These are phyloP conservation scores for Drosophila lacicola DNA, from an alignment of 2,888 invertebrate genomes.

Conservation along the genomic window DNA sequence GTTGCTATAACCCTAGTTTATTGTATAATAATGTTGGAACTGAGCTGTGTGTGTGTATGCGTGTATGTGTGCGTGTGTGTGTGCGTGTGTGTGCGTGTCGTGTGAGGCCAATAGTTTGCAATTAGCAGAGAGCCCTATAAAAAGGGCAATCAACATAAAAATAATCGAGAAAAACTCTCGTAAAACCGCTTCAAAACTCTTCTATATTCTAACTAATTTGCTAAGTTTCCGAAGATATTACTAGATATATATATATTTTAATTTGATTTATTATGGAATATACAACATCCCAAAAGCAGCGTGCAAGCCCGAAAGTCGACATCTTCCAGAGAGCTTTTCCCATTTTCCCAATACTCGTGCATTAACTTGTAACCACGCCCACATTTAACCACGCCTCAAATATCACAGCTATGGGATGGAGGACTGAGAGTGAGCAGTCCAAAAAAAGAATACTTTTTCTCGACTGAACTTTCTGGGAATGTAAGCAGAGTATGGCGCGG, in stretches of 20 bases:
- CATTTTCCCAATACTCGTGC: too few relatives aligned
- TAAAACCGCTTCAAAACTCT: constrained; percentile 5
- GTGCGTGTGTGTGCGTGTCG: constrained; percentile 8
- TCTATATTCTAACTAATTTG: constrained; percentile 15
- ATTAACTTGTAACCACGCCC: too few relatives aligned
- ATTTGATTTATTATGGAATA: neutral
- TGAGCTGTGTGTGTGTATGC: constrained; percentile 9
- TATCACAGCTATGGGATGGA: too few relatives aligned
- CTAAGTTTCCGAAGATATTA: neutral
- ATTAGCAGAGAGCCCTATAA: constrained; percentile 66
- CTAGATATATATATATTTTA: neutral
- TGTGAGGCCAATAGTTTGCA: constrained; percentile 73
- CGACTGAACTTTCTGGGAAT: too few relatives aligned
- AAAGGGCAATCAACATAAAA: constrained; percentile 81
- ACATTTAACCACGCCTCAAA: too few relatives aligned
- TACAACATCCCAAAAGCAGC: too few relatives aligned
- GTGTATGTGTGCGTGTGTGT: constrained; percentile 13
- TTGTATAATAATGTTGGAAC: constrained; percentile 62
- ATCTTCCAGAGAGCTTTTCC: too few relatives aligned
- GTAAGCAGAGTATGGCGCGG: too few relatives aligned
- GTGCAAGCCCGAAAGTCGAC: too few relatives aligned
- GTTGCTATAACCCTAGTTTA: constrained; percentile 69
- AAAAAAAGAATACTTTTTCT: too few relatives aligned
- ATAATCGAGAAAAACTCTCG: constrained; percentile 62
- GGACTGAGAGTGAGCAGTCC: too few relatives aligned